Conservation (phyloP, 2,113 vertebrate species). For the Calidris pugnax region DNA sequence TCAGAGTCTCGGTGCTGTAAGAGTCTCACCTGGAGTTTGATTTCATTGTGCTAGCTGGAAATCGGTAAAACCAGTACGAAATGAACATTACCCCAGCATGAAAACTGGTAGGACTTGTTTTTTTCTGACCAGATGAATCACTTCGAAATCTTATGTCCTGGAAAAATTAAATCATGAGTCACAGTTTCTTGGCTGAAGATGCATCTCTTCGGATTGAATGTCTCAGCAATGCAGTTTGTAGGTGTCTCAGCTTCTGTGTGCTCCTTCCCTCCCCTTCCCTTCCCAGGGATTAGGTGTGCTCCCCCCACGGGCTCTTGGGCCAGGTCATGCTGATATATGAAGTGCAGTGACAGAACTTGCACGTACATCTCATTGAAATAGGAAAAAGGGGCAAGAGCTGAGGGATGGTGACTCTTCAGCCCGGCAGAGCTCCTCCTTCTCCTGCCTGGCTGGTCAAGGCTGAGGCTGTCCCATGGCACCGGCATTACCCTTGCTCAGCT, state of each 20-base stretch:
- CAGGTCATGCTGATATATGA: fast-evolving
- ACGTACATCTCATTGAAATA: fast-evolving
- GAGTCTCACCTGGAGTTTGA: background rate
- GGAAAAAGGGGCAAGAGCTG: background rate
- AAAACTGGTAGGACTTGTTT: background rate
- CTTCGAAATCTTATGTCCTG: constrained; percentile 18
- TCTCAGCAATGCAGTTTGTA: constrained; percentile 35
- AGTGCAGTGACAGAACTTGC: background rate
- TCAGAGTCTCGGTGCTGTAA: background rate
- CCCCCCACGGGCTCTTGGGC: fast-evolving
- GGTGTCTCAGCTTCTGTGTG: constrained; percentile 2
- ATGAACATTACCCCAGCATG: background rate
- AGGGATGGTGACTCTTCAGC: background rate
- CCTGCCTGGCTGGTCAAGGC: background rate
- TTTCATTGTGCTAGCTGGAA: background rate
- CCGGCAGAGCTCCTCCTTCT: background rate
- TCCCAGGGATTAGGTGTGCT: background rate
- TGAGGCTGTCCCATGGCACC: background rate
- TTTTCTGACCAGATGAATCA: constrained; percentile 47
- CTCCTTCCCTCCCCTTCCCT: background rate
- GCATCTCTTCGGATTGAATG: background rate
- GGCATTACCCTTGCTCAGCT: background rate
- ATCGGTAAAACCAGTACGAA: background rate
- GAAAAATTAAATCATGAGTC: constrained; percentile 42
- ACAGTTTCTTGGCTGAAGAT: constrained; percentile 52